Base-by-base conservation (phyloP, 2,888 invertebrate genomes). In the Arctia plantaginis region DNA sequence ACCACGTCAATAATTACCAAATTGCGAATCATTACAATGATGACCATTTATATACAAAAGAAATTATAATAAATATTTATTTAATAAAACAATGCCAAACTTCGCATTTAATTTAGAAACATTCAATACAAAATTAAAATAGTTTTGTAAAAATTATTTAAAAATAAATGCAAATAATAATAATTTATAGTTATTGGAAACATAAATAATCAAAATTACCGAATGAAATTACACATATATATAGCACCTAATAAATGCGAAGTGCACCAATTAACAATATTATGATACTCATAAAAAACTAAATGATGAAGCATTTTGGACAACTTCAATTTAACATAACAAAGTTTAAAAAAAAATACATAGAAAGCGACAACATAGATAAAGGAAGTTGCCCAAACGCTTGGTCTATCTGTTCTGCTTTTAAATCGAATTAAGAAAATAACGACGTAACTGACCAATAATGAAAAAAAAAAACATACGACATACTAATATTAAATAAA, bases 141-240 rank as follows among this genome's bases (percentile, higher is more conserved):
- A 75, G 79, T 73, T 83, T 73, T 76, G 78, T 77, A 67, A 75
- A 55, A 81, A 80, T 71, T n/a, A 7, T 62, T 33, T 6, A 20
- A 0, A 55, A 41, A 35, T 78, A 78, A 83, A 83, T 79, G 76
- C 77, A 66, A n/a, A n/a, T n/a, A n/a, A 72, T 64, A 10, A 72
- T 72, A 82, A 80, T 77, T 76, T 72, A 35, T 68, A 69, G 8
- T 30, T 44, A 70, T 70, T 55, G 55, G 12, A 27, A 44, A 70
- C 30, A 62, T 62, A 62, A 62, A 59, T 33, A 62, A n/a, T 39
- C 27, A 70, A 70, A 41, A 41, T 67, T 30, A 67, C n/a, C 27
- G 1, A 18, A 62, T 70, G 33, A 44, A 62, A 70, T 23, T 44
- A 70, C 30, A 70, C 7, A 62, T 47, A 70, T 27, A 62, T 62